Evolutionary conservation across 1,140 invertebrate species (phyloP).

Genomic region (Aphelinus atriplicis): DNA sequence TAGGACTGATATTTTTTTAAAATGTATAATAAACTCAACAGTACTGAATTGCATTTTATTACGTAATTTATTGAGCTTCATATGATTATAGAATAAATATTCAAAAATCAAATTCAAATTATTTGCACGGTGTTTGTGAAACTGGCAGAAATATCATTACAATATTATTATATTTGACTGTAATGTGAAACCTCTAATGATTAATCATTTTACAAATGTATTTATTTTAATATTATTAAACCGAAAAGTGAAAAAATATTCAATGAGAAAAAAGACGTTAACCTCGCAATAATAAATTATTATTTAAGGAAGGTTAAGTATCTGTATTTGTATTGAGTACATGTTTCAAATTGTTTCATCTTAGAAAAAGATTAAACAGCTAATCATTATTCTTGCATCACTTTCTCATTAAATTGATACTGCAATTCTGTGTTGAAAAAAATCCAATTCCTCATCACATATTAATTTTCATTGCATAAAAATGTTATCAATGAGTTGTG

Average conservation of each 20-base stretch:
- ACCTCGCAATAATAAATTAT: slow-evolving; percentile 22
- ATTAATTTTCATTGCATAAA: no score
- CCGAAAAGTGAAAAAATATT: slow-evolving; percentile 21
- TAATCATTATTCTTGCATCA: no score
- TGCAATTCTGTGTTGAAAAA: no score
- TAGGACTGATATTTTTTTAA: no score
- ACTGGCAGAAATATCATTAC: neutral
- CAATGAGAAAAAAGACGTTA: slow-evolving; percentile 11
- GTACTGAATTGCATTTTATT: no score
- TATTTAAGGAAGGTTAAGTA: slow-evolving; percentile 16
- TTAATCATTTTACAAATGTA: slow-evolving; percentile 2
- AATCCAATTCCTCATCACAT: no score
- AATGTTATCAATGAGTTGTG: no score
- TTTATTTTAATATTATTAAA: slow-evolving; percentile 13
- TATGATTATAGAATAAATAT: neutral
- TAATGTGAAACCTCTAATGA: slow-evolving; percentile 17
- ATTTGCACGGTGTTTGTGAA: slow-evolving; percentile 19
- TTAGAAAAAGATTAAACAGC: no score
- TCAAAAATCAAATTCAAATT: slow-evolving; percentile 2
- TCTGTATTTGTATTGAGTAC: slow-evolving; percentile 7
- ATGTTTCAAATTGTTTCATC: no score
- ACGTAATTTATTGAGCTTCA: neutral
- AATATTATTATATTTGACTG: slow-evolving; percentile 16
- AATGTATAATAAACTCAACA: no score
- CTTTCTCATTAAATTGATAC: no score